phyloP scores from a whole-genome alignment of 2,888 invertebrate species.

The Pasiphila rectangulata region DNA sequence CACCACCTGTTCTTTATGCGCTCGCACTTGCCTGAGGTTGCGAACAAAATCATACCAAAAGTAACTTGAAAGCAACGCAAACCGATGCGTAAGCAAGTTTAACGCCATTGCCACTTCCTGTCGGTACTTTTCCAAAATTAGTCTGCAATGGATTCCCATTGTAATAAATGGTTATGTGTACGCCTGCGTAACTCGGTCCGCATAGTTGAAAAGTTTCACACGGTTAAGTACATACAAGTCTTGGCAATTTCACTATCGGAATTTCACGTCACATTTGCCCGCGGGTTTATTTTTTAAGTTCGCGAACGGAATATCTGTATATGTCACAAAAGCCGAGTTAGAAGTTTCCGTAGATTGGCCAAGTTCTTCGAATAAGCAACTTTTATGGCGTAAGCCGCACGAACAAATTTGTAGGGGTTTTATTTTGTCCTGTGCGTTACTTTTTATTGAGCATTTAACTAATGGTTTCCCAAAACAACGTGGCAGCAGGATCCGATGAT shows the following conservation, averaged over 20 bases:
- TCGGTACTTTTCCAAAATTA: conserved; percentile 12
- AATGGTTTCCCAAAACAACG: conserved; percentile 63
- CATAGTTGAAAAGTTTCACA: conserved; percentile 28
- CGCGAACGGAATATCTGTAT: conserved; percentile 40
- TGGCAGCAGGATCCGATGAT: conserved; percentile 57
- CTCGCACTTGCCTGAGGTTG: conserved; percentile 56
- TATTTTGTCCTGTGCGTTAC: conserved; percentile 50
- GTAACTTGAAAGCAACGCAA: conserved; percentile 31
- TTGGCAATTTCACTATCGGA: conserved; percentile 31
- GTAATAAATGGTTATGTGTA: conserved; percentile 20
- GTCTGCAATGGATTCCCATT: conserved; percentile 15
- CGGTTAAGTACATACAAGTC: conserved; percentile 22
- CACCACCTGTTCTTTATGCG: conserved; percentile 64
- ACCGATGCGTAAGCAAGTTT: conserved; percentile 30
- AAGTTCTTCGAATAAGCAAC: conserved; percentile 50
- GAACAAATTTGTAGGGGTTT: conserved; percentile 47
- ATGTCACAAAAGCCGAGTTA: conserved; percentile 42
- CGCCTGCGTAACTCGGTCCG: conserved; percentile 18
- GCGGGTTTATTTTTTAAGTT: conserved; percentile 44
- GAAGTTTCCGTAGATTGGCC: conserved; percentile 48
- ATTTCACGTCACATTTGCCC: conserved; percentile 35
- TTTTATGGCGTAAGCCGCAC: conserved; percentile 49
- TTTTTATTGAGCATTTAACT: conserved; percentile 63
- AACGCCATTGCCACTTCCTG: conserved; percentile 19
- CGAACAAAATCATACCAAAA: conserved; percentile 34